Evolutionary conservation across 2,888 invertebrate genomes (phyloP).

Genomic region (Drepana falcataria): DNA sequence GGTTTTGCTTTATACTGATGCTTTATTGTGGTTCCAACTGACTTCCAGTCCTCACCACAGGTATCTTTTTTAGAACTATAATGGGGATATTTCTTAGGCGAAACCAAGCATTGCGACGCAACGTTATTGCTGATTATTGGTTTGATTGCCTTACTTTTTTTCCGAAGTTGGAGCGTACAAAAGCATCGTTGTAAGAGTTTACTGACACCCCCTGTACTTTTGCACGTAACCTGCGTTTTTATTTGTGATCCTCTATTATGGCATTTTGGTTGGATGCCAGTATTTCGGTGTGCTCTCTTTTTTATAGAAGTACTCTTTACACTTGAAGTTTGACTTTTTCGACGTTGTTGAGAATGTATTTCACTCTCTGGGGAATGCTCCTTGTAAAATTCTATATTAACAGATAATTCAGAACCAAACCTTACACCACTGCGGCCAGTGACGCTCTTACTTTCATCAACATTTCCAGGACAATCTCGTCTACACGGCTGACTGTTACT

Average conservation of each 20-base stretch:
- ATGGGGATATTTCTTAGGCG: background rate
- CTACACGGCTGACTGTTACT: background rate
- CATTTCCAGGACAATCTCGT: background rate
- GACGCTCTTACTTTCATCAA: background rate
- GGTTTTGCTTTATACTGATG: background rate
- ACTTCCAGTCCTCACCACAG: background rate
- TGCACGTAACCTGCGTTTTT: background rate
- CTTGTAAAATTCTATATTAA: conserved; percentile 9
- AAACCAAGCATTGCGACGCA: background rate
- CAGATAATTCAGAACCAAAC: conserved; percentile 8
- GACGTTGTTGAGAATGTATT: background rate
- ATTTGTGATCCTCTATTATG: background rate
- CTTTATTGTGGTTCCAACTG: background rate
- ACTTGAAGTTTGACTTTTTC: too few relatives aligned
- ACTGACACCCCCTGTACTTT: background rate
- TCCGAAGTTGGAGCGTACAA: background rate
- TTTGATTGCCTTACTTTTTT: background rate
- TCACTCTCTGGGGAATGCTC: background rate
- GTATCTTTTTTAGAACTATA: background rate
- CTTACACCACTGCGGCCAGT: conserved; percentile 2
- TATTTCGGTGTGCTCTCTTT: background rate
- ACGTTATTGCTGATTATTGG: background rate
- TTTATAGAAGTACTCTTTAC: background rate
- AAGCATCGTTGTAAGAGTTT: background rate
- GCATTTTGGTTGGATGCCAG: background rate